These are phyloP conservation scores for Leucopternis melanops DNA, from an alignment of 2,113 vertebrate genomes.

Conservation along the genomic window DNA sequence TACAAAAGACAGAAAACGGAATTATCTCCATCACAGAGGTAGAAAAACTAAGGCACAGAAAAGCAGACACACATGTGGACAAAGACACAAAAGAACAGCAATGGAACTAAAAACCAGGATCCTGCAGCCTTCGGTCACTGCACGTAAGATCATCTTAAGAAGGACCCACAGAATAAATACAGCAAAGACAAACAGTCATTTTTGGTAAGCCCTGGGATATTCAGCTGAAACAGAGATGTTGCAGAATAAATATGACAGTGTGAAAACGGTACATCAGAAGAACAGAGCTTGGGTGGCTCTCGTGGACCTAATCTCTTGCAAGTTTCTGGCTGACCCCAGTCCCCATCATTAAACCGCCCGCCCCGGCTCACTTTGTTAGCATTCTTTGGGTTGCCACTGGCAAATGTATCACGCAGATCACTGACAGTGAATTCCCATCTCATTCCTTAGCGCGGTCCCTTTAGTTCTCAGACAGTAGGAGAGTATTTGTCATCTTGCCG, in stretches of 20 bases:
- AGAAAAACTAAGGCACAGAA: neutral
- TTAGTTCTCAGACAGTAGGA: neutral
- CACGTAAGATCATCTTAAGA: neutral
- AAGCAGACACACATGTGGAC: accelerated
- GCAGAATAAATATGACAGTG: neutral
- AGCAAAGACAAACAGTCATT: neutral
- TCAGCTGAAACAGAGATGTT: neutral
- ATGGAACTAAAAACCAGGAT: neutral
- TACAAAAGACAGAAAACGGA: neutral
- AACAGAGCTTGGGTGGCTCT: neutral
- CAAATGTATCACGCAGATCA: neutral
- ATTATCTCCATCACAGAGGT: neutral
- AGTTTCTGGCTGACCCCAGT: neutral
- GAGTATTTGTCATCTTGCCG: neutral
- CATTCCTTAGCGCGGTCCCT: neutral
- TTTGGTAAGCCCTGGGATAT: neutral
- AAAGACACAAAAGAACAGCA: neutral
- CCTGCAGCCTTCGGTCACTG: neutral
- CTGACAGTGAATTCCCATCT: neutral
- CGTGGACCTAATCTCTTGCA: neutral
- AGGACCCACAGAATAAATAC: neutral
- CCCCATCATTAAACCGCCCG: accelerated
- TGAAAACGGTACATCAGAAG: neutral
- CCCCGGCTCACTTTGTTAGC: neutral
- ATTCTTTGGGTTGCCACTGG: neutral